Conservation (phyloP, 2,888 invertebrate species). For the Alloscopus bannaensis region DNA sequence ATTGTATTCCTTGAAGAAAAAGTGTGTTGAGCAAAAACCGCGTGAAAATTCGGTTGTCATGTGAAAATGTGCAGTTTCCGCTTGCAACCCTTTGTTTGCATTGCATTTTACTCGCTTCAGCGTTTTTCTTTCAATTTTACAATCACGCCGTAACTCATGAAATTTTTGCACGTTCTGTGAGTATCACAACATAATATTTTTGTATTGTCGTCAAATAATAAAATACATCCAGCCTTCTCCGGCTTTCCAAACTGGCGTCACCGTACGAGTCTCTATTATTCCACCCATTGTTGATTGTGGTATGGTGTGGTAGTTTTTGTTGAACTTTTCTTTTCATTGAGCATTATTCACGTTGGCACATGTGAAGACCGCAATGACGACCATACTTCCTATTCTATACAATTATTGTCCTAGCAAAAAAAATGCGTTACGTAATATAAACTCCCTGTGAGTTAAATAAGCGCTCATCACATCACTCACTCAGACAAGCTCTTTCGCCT, state of each 20-base stretch:
- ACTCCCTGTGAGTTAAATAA: neutral
- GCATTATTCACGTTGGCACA: too few species aligned
- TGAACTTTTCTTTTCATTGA: too few species aligned
- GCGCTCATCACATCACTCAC: neutral
- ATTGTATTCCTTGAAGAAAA: neutral
- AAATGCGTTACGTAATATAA: slow-evolving; percentile 6
- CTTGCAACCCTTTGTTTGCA: slow-evolving; percentile 17
- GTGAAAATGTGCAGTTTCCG: slow-evolving; percentile 25
- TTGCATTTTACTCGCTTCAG: neutral
- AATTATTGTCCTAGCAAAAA: neutral
- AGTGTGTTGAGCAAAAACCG: slow-evolving; percentile 5
- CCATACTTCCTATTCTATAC: neutral
- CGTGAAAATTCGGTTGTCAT: slow-evolving; percentile 34
- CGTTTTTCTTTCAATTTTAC: neutral
- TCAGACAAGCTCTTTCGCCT: neutral
- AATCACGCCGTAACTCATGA: too few species aligned
- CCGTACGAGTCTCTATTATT: too few species aligned
- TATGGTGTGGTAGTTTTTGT: too few species aligned
- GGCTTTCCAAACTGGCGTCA: too few species aligned
- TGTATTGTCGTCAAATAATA: too few species aligned
- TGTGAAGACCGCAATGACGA: too few species aligned
- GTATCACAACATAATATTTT: too few species aligned
- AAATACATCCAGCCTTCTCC: too few species aligned
- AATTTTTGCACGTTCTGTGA: too few species aligned
- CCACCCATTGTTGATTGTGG: too few species aligned